Percentiles rank a stretch among this genome's conserved stretches.
Conservation (phyloP, 2,888 invertebrate species). For the Xanthia togata region DNA sequence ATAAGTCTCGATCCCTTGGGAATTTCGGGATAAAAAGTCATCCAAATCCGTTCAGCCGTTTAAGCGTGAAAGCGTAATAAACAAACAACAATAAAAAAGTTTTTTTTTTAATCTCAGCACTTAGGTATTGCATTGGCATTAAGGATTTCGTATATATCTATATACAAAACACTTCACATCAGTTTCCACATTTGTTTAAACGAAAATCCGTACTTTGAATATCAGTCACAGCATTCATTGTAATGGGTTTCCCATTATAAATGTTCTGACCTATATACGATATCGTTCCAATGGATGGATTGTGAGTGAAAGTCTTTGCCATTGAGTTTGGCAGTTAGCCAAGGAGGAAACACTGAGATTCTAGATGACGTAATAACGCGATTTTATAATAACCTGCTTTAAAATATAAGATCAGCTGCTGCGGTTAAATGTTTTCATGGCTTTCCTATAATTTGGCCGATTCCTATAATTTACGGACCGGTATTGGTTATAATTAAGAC, state of each 20-base stretch:
- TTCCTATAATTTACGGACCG: too few species aligned
- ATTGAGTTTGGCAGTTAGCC: constrained; percentile 51
- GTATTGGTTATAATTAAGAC: too few species aligned
- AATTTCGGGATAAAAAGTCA: too few species aligned
- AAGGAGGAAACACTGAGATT: constrained; percentile 47
- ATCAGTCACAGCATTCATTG: constrained; percentile 35
- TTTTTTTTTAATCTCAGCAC: too few species aligned
- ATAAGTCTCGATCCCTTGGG: too few species aligned
- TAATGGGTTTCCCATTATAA: constrained; percentile 56
- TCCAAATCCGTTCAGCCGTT: too few species aligned
- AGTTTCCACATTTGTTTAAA: constrained; percentile 33
- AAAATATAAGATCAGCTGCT: constrained; percentile 32
- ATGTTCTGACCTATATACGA: constrained; percentile 56
- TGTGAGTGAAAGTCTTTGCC: constrained; percentile 51
- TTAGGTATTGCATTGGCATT: constrained; percentile 41
- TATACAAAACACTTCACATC: constrained; percentile 32
- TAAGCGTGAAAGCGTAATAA: too few species aligned
- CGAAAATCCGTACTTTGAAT: constrained; percentile 25
- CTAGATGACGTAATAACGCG: constrained; percentile 15
- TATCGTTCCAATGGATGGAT: constrained; percentile 39
- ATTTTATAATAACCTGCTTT: constrained; percentile 47
- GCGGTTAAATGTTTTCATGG: not conserved
- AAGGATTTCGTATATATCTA: constrained; percentile 17
- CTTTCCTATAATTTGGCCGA: too few species aligned
- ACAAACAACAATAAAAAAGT: too few species aligned